A percentile compares a stretch with the other conserved stretches of the same genome.
phyloP scores from a whole-genome alignment of 2,113 vertebrate genomes.

The Gymnogyps californianus region DNA sequence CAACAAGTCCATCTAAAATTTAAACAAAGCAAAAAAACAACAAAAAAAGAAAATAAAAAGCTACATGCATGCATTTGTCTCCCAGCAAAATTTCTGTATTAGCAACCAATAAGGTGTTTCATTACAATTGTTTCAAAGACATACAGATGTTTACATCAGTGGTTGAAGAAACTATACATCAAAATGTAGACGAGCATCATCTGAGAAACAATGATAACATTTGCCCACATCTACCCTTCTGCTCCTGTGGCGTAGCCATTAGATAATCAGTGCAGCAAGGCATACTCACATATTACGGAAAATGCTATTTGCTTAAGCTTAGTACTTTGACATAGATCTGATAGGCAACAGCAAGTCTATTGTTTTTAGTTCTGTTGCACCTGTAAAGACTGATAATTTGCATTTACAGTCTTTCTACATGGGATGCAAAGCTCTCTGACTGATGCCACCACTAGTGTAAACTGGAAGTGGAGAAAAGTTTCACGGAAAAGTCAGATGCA shows the following conservation, averaged over 20 bases:
- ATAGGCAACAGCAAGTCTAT: background rate
- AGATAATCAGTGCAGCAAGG: background rate
- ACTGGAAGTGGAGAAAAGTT: background rate
- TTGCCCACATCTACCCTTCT: background rate
- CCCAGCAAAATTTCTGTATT: background rate
- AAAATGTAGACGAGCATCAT: background rate
- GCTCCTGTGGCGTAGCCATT: background rate
- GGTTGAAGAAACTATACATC: background rate
- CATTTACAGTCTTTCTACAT: background rate
- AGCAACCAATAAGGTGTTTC: background rate
- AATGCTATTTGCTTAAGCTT: background rate
- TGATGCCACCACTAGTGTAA: background rate
- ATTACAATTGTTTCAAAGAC: background rate
- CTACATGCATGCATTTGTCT: background rate
- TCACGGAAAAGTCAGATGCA: background rate
- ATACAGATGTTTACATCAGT: background rate
- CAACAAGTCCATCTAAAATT: slow-evolving; percentile 77
- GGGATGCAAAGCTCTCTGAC: background rate
- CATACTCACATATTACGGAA: background rate
- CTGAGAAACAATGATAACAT: background rate
- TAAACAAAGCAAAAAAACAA: slow-evolving; percentile 62
- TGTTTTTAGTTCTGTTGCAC: background rate
- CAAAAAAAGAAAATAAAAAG: slow-evolving; percentile 1
- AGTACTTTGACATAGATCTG: background rate
- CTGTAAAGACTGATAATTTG: background rate